Conservation (phyloP, 2,888 invertebrate species). For the Archips xylosteana region DNA sequence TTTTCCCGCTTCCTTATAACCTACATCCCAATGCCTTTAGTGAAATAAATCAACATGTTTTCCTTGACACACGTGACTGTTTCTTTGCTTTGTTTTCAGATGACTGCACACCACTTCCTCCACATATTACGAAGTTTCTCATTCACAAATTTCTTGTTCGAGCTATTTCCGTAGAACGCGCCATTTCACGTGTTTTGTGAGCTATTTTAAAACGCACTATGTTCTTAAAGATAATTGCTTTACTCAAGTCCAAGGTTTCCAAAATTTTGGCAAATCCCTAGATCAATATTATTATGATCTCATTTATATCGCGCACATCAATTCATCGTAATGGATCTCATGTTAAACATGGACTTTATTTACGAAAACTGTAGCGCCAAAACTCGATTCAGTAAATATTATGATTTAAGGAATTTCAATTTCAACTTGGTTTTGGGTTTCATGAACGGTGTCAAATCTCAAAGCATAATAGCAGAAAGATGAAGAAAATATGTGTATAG, state of each 20-base stretch:
- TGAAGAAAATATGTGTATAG: neutral
- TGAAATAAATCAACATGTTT: conserved; percentile 34
- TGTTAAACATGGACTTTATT: conserved; percentile 21
- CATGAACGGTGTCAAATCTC: conserved; percentile 26
- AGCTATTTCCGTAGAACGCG: conserved; percentile 41
- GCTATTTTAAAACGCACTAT: conserved; percentile 47
- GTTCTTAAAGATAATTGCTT: conserved; percentile 49
- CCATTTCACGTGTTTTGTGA: conserved; percentile 36
- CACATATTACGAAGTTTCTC: conserved; percentile 28
- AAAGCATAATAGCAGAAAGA: conserved; percentile 19
- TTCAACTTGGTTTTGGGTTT: conserved; percentile 26
- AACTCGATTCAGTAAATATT: conserved; percentile 35
- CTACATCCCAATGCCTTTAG: conserved; percentile 18
- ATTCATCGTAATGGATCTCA: conserved; percentile 19
- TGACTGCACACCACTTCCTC: conserved; percentile 22
- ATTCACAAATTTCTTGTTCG: conserved; percentile 30
- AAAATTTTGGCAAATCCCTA: conserved; percentile 3
- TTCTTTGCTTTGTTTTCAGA: conserved; percentile 15
- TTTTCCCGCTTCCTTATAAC: conserved; percentile 14
- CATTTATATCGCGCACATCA: neutral
- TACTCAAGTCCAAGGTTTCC: conserved; percentile 7
- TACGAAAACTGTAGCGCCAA: conserved; percentile 27
- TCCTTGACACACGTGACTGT: conserved; percentile 26
- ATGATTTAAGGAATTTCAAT: conserved; percentile 16
- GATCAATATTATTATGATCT: conserved; percentile 10